These are phyloP conservation scores for Drosophila cracens DNA, from an alignment of 2,888 invertebrate species.

Conservation along the genomic window DNA sequence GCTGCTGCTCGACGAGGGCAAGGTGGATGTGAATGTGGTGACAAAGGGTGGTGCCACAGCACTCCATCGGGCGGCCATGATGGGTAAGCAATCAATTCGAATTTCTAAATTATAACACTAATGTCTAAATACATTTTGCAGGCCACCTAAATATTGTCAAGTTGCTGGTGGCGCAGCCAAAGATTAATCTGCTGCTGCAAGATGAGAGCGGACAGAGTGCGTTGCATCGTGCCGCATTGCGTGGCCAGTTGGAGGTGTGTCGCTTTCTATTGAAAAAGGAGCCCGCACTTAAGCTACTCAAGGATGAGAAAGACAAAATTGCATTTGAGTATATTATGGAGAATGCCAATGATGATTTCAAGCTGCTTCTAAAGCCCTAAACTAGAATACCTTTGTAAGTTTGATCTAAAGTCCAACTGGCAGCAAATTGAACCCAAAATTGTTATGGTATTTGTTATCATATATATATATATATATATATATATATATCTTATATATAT, in stretches of 20 bases:
- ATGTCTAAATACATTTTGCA: conserved; percentile 77
- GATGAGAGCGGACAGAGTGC: conserved; percentile 93
- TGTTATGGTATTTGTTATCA: background rate
- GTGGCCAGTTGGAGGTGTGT: conserved; percentile 85
- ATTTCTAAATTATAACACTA: background rate
- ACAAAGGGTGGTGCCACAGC: conserved; percentile 94
- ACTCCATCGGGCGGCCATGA: conserved; percentile 92
- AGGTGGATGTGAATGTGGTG: conserved; percentile 90
- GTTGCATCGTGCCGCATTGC: conserved; percentile 90
- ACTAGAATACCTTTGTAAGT: conserved; percentile 10
- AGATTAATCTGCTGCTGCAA: conserved; percentile 88
- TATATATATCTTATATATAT: background rate
- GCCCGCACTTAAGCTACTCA: conserved; percentile 81
- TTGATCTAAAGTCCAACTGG: conserved; percentile 13
- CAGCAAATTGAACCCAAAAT: conserved; percentile 24
- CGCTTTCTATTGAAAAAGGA: conserved; percentile 78
- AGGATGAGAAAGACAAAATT: conserved; percentile 85
- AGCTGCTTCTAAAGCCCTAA: conserved; percentile 82
- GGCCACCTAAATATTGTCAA: conserved; percentile 89
- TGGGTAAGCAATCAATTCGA: conserved; percentile 86
- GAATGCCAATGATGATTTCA: conserved; percentile 84
- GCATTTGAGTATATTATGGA: conserved; percentile 84
- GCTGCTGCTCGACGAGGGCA: conserved; percentile 87
- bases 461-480: background rate
- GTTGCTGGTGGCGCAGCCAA: conserved; percentile 87